Evolutionary conservation across 2,113 vertebrate species (phyloP).

Genomic region (Dicaeum eximium): DNA sequence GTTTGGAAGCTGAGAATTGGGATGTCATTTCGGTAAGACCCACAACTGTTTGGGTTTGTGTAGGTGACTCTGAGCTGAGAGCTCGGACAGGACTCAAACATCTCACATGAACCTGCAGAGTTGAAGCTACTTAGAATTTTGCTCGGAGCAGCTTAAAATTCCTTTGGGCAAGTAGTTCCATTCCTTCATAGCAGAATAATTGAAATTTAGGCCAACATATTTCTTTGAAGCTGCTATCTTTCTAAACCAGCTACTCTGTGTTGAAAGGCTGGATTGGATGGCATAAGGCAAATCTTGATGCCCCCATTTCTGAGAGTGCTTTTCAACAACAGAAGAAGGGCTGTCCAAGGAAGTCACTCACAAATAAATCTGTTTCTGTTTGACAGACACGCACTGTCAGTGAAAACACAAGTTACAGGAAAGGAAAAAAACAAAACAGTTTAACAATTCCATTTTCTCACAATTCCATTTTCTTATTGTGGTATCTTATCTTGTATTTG

Average conservation of each 20-base stretch:
- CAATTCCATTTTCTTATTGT: neutral
- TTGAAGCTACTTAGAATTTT: neutral
- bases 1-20: neutral
- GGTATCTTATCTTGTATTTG: neutral
- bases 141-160: neutral
- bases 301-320: neutral
- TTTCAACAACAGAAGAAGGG: neutral
- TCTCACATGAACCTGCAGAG: neutral
- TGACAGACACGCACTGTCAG: neutral
- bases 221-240: neutral
- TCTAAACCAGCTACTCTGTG: neutral
- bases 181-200: neutral
- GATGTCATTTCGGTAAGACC: neutral
- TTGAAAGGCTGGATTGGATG: neutral
- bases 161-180: neutral
- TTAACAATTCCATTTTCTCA: neutral
- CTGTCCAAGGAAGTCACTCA: neutral
- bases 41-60: neutral
- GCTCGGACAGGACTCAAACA: neutral
- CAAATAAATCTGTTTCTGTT: neutral
- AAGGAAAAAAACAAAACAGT: neutral
- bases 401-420: neutral
- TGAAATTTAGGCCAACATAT: neutral
- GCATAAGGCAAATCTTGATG: neutral
- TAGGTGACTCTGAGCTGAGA: neutral